phyloP scores from a whole-genome alignment of 2,888 invertebrate species.

The Proisotoma minuta region DNA sequence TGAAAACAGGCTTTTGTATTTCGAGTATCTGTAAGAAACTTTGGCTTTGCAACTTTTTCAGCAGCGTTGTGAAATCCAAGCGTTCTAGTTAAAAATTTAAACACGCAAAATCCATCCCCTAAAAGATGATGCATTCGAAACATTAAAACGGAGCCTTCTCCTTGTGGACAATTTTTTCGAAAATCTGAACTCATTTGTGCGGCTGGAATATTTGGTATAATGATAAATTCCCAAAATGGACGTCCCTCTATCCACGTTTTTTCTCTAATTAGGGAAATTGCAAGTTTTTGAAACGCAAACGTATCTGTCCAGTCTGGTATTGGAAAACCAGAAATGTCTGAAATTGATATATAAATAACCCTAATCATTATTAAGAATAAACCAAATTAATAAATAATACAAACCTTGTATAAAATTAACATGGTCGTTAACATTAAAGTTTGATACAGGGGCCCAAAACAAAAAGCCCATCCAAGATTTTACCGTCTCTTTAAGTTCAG shows the following conservation, averaged over 20 bases:
- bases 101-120: not conserved
- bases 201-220: not conserved
- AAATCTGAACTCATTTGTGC: not conserved
- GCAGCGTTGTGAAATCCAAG: not conserved
- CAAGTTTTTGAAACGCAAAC: not conserved
- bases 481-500: not conserved
- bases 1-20: not conserved
- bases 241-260: not conserved
- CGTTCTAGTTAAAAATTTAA: not conserved
- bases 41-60: not conserved
- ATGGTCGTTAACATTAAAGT: not conserved
- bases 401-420: not conserved
- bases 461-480: conserved; percentile 5
- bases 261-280: not conserved
- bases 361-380: not conserved
- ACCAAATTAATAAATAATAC: not conserved
- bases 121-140: conserved; percentile 1
- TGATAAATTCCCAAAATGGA: not conserved
- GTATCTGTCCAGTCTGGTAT: not conserved
- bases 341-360: not conserved
- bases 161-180: not conserved
- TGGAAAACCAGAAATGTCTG: not conserved
- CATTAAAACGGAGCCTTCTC: not conserved
- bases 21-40: not conserved
- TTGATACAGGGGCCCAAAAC: not conserved